A percentile compares a stretch with the other conserved stretches of the same genome.
Conservation (phyloP, 1,140 invertebrate species). For the Drosophila malerkotliana region DNA sequence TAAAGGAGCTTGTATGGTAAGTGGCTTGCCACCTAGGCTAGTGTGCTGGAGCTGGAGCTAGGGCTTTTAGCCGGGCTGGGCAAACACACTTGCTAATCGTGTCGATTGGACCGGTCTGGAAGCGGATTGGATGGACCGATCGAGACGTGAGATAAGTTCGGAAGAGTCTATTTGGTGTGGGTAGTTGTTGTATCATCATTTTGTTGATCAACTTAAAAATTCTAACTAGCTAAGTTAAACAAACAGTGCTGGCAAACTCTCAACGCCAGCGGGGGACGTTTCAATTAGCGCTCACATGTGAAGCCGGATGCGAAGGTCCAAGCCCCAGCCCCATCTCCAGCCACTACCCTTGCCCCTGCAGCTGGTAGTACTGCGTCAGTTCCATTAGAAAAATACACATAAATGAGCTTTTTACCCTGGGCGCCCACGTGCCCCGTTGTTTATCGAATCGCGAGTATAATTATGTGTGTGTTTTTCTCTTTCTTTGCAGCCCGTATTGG, state of each 20-base stretch:
- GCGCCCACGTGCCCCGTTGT: slow-evolving; percentile 22
- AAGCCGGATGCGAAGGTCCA: slow-evolving; percentile 77
- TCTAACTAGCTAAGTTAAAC: slow-evolving; percentile 77
- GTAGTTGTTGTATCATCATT: slow-evolving; percentile 29
- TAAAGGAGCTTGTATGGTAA: slow-evolving; percentile 83
- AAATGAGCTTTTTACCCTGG: slow-evolving; percentile 47
- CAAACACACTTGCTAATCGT: slow-evolving; percentile 45
- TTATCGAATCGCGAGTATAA: not conserved
- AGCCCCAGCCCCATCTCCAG: slow-evolving; percentile 7
- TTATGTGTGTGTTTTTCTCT: not conserved
- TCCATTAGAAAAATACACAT: slow-evolving; percentile 52
- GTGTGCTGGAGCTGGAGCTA: slow-evolving; percentile 39
- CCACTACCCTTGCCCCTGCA: slow-evolving; percentile 7
- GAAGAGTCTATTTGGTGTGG: slow-evolving; percentile 11
- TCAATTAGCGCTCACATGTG: slow-evolving; percentile 75
- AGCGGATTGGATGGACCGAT: not conserved
- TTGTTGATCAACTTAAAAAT: slow-evolving; percentile 78
- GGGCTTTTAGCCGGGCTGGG: slow-evolving; percentile 49
- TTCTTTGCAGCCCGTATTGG: slow-evolving; percentile 84
- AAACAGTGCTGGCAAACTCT: slow-evolving; percentile 69
- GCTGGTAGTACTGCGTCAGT: slow-evolving; percentile 23
- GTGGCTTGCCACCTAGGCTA: slow-evolving; percentile 4
- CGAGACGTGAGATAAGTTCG: not conserved
- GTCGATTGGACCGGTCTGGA: slow-evolving; percentile 8
- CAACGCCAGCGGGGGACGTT: slow-evolving; percentile 66